Percentiles rank a stretch among this genome's conserved stretches.
Conservation (phyloP, 2,797 vertebrate genomes). For the Pseudochaenichthys georgianus region DNA sequence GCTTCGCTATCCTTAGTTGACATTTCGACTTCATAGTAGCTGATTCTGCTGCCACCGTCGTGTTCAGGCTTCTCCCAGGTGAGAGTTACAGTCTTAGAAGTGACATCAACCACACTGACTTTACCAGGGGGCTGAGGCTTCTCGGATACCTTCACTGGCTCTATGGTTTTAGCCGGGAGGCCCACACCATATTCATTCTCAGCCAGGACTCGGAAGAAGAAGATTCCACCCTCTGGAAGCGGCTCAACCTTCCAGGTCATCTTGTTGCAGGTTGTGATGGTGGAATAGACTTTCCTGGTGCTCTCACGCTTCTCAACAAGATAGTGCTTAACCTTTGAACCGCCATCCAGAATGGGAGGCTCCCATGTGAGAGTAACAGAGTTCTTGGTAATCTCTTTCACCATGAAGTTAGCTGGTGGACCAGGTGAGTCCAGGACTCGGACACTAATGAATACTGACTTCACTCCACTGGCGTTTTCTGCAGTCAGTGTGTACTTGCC, state of each 20-base stretch:
- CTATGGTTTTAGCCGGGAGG: slow-evolving; percentile 90
- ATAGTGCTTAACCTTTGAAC: slow-evolving; percentile 97
- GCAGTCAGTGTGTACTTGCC: slow-evolving; percentile 96
- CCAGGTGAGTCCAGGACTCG: slow-evolving; percentile 97
- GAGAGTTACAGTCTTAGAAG: slow-evolving; percentile 91
- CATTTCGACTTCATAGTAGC: slow-evolving; percentile 95
- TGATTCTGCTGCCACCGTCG: slow-evolving; percentile 97
- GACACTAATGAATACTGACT: slow-evolving; percentile 96
- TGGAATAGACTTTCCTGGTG: slow-evolving; percentile 96
- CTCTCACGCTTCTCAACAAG: slow-evolving; percentile 98
- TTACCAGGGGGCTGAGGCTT: slow-evolving; percentile 98
- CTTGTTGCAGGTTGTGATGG: slow-evolving; percentile 93
- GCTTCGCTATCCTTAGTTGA: slow-evolving; percentile 92
- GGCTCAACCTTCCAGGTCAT: slow-evolving; percentile 95
- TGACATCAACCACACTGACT: slow-evolving; percentile 94
- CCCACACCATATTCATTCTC: slow-evolving; percentile 98
- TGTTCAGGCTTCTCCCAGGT: slow-evolving; percentile 96
- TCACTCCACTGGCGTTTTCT: slow-evolving; percentile 96
- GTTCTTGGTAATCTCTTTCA: slow-evolving; percentile 96
- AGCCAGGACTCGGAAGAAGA: slow-evolving; percentile 95
- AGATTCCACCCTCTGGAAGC: slow-evolving; percentile 95
- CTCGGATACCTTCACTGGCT: slow-evolving; percentile 96
- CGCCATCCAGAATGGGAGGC: slow-evolving; percentile 94
- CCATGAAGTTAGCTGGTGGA: slow-evolving; percentile 91
- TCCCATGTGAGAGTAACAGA: slow-evolving; percentile 97